Conservation (phyloP, 2,113 vertebrate genomes). For the Sinocyclocheilus rhinocerous region DNA sequence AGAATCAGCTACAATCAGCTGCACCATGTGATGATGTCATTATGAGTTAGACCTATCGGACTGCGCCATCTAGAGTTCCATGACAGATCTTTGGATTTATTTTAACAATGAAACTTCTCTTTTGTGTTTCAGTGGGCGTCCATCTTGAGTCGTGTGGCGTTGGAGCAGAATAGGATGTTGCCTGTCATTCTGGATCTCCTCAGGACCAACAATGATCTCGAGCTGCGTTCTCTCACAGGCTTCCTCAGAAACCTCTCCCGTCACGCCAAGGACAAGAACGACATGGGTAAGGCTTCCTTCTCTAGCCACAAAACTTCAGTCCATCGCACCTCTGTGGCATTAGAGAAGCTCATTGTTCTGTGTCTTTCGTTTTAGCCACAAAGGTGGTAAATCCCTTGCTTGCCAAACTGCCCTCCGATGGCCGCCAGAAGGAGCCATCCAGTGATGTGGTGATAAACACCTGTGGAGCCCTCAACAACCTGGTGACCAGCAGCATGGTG, state of each 20-base stretch:
- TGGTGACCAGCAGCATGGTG: constrained; percentile 79
- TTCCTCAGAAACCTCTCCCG: constrained; percentile 84
- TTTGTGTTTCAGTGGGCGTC: constrained; percentile 77
- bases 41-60: too few relatives aligned
- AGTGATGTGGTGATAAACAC: constrained; percentile 80
- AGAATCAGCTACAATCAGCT: too few relatives aligned
- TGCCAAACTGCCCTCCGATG: constrained; percentile 73
- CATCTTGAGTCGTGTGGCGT: constrained; percentile 80
- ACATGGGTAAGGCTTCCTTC: constrained; percentile 78
- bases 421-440: constrained; percentile 68
- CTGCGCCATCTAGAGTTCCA: too few relatives aligned
- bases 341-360: not conserved
- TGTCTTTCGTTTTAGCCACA: constrained; percentile 70
- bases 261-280: constrained; percentile 79
- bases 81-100: too few relatives aligned
- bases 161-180: constrained; percentile 83
- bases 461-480: constrained; percentile 82
- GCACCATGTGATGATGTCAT: too few relatives aligned
- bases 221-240: constrained; percentile 82
- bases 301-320: not conserved
- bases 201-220: constrained; percentile 73
- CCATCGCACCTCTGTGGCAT: not conserved
- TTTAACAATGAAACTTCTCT: not conserved
- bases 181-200: constrained; percentile 78
- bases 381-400: constrained; percentile 82